phyloP scores from a whole-genome alignment of 92 coral and sea anemone species.

The Siderastrea radians region DNA sequence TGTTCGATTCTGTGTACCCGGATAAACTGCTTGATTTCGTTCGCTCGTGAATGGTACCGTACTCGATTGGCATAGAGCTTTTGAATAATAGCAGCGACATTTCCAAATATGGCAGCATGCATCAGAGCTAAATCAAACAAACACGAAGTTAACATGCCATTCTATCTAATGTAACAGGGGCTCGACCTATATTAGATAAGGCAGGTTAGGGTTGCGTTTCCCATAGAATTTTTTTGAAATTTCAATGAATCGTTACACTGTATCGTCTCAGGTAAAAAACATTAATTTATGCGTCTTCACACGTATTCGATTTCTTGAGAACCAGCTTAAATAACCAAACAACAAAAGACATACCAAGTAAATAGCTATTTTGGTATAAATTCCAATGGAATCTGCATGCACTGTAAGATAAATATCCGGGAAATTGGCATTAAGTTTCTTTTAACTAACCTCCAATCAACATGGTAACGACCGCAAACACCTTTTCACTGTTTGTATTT shows the following conservation, averaged over 20 bases:
- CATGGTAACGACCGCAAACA: conserved; percentile 85
- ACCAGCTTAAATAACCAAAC: no score
- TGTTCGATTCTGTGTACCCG: conserved; percentile 89
- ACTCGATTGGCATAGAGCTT: conserved; percentile 91
- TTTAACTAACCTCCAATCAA: conserved; percentile 80
- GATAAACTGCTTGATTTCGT: conserved; percentile 93
- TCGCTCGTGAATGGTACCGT: conserved; percentile 90
- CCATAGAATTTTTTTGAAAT: no score
- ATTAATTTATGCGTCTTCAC: no score
- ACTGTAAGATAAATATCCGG: background rate
- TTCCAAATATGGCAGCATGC: conserved; percentile 98
- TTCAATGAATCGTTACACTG: no score
- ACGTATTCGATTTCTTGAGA: no score
- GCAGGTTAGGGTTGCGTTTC: no score
- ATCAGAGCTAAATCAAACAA: conserved; percentile 77
- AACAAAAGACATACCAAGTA: no score
- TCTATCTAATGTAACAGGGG: background rate
- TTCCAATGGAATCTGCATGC: background rate
- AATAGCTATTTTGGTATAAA: no score
- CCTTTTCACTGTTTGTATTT: conserved; percentile 88
- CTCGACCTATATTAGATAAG: no score
- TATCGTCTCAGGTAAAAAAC: no score
- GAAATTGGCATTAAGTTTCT: background rate
- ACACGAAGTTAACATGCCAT: background rate
- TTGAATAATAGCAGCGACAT: conserved; percentile 94